phyloP scores from a whole-genome alignment of 2,797 vertebrate species.

The Urocyon cinereoargenteus region DNA sequence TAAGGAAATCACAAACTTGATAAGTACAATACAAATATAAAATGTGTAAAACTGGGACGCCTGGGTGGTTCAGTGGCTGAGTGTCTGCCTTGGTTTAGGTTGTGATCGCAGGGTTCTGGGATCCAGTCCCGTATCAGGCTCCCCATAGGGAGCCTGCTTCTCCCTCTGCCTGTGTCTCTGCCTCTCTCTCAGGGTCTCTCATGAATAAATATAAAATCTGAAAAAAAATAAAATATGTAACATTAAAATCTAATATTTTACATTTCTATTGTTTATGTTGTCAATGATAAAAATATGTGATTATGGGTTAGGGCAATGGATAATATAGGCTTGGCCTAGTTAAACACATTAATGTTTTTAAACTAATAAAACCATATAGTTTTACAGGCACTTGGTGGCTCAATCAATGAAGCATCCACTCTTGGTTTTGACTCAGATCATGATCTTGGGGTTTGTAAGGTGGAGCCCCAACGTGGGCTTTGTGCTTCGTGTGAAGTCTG shows the following conservation, averaged over 20 bases:
- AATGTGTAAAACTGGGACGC: not conserved
- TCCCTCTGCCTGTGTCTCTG: too few species aligned
- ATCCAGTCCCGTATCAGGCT: too few species aligned
- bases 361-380: not conserved
- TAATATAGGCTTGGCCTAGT: not conserved
- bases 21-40: not conserved
- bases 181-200: too few species aligned
- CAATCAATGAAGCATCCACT: not conserved
- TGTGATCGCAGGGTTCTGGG: too few species aligned
- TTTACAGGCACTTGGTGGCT: not conserved
- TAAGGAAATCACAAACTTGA: not conserved
- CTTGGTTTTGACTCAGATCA: not conserved
- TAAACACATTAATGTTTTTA: not conserved
- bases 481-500: not conserved
- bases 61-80: too few species aligned
- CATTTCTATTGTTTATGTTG: not conserved
- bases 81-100: too few species aligned
- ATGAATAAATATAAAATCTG: too few species aligned
- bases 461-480: not conserved
- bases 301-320: not conserved
- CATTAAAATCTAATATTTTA: not conserved
- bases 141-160: too few species aligned
- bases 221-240: not conserved
- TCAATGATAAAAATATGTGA: not conserved
- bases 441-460: not conserved